These are phyloP conservation scores for Rostratula benghalensis DNA, from an alignment of 2,113 vertebrate genomes.

Conservation along the genomic window DNA sequence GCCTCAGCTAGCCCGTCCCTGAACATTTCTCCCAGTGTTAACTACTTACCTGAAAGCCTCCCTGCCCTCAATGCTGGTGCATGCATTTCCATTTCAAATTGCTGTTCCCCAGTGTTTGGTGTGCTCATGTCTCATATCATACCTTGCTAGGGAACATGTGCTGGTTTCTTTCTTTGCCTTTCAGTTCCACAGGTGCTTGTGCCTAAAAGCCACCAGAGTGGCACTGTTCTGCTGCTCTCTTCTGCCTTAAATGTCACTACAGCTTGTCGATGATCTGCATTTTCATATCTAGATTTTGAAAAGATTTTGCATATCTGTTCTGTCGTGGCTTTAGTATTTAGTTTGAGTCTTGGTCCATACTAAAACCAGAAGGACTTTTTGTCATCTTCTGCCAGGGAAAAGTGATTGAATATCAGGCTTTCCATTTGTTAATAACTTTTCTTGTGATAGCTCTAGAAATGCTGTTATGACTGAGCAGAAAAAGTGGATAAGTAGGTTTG, in stretches of 20 bases:
- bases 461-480: background rate
- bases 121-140: background rate
- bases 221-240: background rate
- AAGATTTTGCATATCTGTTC: background rate
- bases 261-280: background rate
- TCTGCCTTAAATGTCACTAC: background rate
- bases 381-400: background rate
- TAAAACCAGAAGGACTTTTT: background rate
- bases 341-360: background rate
- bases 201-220: background rate
- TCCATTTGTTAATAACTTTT: background rate
- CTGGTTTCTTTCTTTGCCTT: background rate
- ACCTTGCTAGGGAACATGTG: background rate
- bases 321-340: background rate
- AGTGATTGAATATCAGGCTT: background rate
- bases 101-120: background rate
- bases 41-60: background rate
- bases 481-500: background rate
- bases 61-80: background rate
- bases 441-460: background rate
- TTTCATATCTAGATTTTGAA: background rate
- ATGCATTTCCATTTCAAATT: background rate
- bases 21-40: background rate
- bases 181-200: background rate
- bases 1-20: background rate